Base-by-base conservation (phyloP, 2,888 invertebrate species). In the Agrochola lota region DNA sequence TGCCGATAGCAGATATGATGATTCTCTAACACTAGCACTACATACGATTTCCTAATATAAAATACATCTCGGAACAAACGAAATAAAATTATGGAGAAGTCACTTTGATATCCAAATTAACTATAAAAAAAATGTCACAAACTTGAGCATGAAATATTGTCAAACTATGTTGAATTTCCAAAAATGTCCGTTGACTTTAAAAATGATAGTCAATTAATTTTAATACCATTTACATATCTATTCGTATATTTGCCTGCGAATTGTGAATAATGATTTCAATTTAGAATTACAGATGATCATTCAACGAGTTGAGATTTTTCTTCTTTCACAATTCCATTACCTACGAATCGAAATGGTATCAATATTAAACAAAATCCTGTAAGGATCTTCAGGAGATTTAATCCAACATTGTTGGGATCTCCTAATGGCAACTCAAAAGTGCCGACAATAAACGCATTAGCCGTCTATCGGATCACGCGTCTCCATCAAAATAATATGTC, bases 401-500 rank as follows among this genome's bases (percentile, higher is more conserved):
- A 94, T 94, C 93, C 90, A 91, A 89, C 90, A 87, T 86, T 87
- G 90, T 90, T 88, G 86, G 89, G 85, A 85, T 83, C 85, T 89
- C 81, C 85, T 93, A 93, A 95, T 94, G 91, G 93, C 88, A 90
- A 91, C 91, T 93, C 93, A 95, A 95, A 95, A 92, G 91, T 85
- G 89, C 95, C 96, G 95, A 91, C 94, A 85, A 85, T 93, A 94
- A 93, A 93, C 92, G 91, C 92, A 94, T 95, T 95, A 95, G 88
- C 90, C 88, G 91, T 91, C 91, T 92, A 93, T 94, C 94, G 89
- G 93, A 94, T 94, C 93, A 93, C 85, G 85, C 86, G 83, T 86
- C 86, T 87, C 79, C 80, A 60, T 87, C 86, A 90, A 89, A 93
- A 92, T 91, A 88, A 89, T 84, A 86, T 90, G 91, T 90, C 92